Evolutionary conservation across 1,140 invertebrate genomes (phyloP), one percentile per base, ranked within the genome.

Genomic region (Bursaphelenchus mucronatus): DNA sequence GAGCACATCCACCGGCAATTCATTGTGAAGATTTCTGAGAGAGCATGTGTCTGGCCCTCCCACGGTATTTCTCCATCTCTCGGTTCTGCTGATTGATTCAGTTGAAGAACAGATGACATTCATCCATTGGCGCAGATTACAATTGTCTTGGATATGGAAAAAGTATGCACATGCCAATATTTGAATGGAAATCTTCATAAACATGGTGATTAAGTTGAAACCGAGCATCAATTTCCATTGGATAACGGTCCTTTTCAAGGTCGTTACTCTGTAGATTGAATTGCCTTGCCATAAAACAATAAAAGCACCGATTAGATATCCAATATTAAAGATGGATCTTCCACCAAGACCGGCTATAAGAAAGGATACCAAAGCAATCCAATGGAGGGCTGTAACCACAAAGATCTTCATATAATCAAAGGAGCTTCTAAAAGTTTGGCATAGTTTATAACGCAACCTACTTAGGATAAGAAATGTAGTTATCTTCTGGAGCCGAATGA

Each of bases 261-360:
- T 21, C 9, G 69, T 65, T 73, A 80, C 75, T 40, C 72, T 67
- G 61, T 80, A 79, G 5, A 79, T 59, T 47, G 80, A 76, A 63
- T 76, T 79, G 10, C 76, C 76, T 57, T 76, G 62, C 76, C 76
- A 79, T 9, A 79, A 69, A 69, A 79, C 73, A 67, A 64, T 70
- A 57, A 79, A 72, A 9, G 76, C 76, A 39, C 78, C 39, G 1
- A 79, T 63, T 17, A 79, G 51, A 66, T 79, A 79, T 47, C 76
- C 76, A 3, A 79, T 54, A 46, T 78, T 78, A 64, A 79, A 79
- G 8, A 79, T 58, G 6, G 76, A 79, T 13, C 75, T 79, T 56
- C 76, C 78, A 45, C 78, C 76, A 30, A 79, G 66, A 44, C 76
- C 76, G 55, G 76, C 76, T 15, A 63, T 65, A 39, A 79, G 51